Evolutionary conservation across 2,888 invertebrate genomes (phyloP).

Genomic region (Drosophila buzzatii): DNA sequence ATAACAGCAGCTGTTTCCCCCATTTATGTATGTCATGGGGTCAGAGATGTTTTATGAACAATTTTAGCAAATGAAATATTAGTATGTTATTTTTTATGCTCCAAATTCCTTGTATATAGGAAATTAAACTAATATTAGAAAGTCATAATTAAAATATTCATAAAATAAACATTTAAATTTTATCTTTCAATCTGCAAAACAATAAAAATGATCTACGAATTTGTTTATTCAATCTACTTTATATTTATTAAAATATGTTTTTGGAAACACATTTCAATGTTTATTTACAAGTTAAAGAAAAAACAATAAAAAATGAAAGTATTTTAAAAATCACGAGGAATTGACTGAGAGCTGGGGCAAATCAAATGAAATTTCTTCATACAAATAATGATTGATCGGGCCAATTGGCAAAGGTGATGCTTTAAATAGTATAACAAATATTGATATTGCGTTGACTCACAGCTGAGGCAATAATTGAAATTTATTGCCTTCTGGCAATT

Average conservation of each 20-base stretch:
- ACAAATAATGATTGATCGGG: constrained; percentile 31
- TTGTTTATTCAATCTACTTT: not conserved
- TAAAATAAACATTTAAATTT: not conserved
- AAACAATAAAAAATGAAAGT: not conserved
- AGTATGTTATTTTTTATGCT: not conserved
- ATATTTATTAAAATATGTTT: not conserved
- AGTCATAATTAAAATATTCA: no score
- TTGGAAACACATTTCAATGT: not conserved
- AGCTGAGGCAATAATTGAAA: constrained; percentile 49
- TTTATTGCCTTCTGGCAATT: constrained; percentile 40
- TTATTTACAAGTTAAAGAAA: constrained; percentile 14
- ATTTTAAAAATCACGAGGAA: constrained; percentile 11
- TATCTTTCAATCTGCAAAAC: not conserved
- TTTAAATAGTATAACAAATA: constrained; percentile 11
- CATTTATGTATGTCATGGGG: constrained; percentile 62
- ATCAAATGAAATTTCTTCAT: constrained; percentile 29
- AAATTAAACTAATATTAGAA: not conserved
- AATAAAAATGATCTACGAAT: no score
- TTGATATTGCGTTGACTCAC: constrained; percentile 18
- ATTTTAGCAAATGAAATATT: not conserved
- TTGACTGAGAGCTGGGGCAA: constrained; percentile 8
- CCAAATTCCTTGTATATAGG: not conserved
- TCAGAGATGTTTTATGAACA: not conserved
- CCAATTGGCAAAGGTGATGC: constrained; percentile 35
- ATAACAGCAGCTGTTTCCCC: constrained; percentile 47